Evolutionary conservation across 2,888 invertebrate genomes (phyloP).

Genomic region (Trachelus stipa): DNA sequence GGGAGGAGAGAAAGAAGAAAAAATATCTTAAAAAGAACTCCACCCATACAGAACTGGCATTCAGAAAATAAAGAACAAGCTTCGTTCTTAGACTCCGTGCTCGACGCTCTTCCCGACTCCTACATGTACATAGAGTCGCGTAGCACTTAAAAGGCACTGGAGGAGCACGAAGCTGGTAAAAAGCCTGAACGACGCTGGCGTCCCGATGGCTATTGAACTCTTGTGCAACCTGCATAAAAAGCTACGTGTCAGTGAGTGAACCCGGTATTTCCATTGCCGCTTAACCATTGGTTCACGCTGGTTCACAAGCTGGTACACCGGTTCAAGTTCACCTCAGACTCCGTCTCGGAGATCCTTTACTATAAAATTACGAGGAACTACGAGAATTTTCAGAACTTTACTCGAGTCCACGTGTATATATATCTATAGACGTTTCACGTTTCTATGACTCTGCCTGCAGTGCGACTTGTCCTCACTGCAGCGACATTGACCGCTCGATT

Average conservation of each 20-base stretch:
- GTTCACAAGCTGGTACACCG: not conserved
- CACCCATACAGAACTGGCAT: not conserved
- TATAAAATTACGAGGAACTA: not conserved
- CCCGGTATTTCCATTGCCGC: not conserved
- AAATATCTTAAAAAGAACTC: not conserved
- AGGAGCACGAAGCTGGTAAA: not conserved
- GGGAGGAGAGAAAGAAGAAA: not conserved
- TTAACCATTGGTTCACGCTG: not conserved
- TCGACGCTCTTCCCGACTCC: not conserved
- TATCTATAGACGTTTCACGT: not conserved
- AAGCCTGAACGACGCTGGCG: not conserved
- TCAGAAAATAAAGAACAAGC: not conserved
- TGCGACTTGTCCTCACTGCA: not conserved
- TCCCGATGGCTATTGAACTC: conserved; percentile 25
- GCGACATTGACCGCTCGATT: not conserved
- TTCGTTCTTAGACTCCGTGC: not conserved
- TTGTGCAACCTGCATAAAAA: conserved; percentile 27
- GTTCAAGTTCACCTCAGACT: not conserved
- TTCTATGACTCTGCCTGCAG: not conserved
- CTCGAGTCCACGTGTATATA: not conserved
- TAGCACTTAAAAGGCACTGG: conserved; percentile 4
- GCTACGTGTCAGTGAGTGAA: conserved; percentile 5
- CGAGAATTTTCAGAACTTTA: not conserved
- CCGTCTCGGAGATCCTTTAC: not conserved
- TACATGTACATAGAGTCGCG: not conserved